Percentiles rank a stretch among this genome's conserved stretches.
These are phyloP conservation scores for Chironomus striatipennis DNA, from an alignment of 1,140 invertebrate species.

Conservation along the genomic window DNA sequence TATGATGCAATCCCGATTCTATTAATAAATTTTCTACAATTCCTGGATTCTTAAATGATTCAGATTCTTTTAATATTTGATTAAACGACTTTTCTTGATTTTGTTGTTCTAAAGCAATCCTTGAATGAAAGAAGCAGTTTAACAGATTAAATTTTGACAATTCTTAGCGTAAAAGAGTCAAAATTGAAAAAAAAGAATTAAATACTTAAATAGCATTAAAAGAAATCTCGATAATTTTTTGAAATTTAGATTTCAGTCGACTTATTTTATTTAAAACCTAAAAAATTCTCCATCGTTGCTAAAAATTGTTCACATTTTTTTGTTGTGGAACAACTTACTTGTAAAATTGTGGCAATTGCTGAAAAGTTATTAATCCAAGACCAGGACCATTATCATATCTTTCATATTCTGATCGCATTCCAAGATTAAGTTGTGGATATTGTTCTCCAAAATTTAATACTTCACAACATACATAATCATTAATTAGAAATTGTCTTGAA, in stretches of 20 bases:
- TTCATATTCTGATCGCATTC: constrained; percentile 69
- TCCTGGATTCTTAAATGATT: constrained; percentile 85
- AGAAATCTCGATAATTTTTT: neutral
- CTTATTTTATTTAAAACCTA: constrained; percentile 15
- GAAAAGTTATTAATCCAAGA: constrained; percentile 72
- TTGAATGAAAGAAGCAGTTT: neutral
- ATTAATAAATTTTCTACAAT: constrained; percentile 50
- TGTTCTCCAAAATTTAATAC: constrained; percentile 78
- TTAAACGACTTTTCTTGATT: constrained; percentile 73
- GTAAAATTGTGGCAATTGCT: constrained; percentile 77
- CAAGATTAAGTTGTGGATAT: constrained; percentile 76
- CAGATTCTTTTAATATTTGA: constrained; percentile 71
- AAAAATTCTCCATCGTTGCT: neutral
- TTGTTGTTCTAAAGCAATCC: constrained; percentile 57
- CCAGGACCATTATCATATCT: constrained; percentile 54
- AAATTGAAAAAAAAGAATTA: neutral
- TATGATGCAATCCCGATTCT: constrained; percentile 33
- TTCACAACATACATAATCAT: constrained; percentile 79
- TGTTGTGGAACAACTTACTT: constrained; percentile 57
- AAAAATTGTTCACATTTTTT: neutral
- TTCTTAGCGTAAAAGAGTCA: neutral
- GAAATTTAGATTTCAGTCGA: neutral
- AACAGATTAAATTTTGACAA: neutral
- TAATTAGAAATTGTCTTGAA: constrained; percentile 65
- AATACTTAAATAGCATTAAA: neutral